Base-by-base conservation (phyloP, 2,888 invertebrate species). In the Myopa tessellatipennis region DNA sequence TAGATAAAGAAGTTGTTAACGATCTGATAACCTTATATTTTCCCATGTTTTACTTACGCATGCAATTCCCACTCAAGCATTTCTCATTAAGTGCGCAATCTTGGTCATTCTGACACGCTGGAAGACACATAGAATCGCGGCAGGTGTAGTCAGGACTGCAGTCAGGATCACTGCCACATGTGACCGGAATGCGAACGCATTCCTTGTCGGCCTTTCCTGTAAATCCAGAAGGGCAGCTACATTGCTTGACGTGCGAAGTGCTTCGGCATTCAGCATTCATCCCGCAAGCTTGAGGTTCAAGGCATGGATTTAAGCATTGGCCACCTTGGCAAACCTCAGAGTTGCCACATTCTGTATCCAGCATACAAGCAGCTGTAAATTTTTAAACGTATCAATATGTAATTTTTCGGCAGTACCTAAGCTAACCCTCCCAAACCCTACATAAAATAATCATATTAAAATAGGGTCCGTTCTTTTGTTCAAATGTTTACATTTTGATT, bases 41-140 rank as follows among this genome's bases (percentile, higher is more conserved):
- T 45, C 1, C 7, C 45, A 45, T 45, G 3, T 45, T 45, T 45
- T 82, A 92, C 94, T 92, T 90, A 94, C 94, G 90, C 85, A 95
- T 92, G 87, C 97, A 97, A 84, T 93, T 93, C 82, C 94, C 95
- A 84, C 92, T 92, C 10, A 95, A 90, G 89, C 97, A 97, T 88
- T 96, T 95, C 89, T 97, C 97, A 86, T 97, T 97, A 79, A 94
- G 91, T 4, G 96, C 97, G 87, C 97, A 97, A 81, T 95, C 93
- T 83, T 94, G 93, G 87, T 97, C 96, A 18, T 89, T 90, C 55
- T 90, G 89, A 85, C 97, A 97, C 67, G 91, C 91, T 5, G 95
- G 95, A 79, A 95, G 90, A 86, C 97, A 97, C 89, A 95, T 93
- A 73, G 94, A 95, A 85, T 96, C 94, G 79, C 93, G 92, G 85